Base-by-base conservation (phyloP, 1,140 invertebrate genomes). In the Neelides sp. region DNA sequence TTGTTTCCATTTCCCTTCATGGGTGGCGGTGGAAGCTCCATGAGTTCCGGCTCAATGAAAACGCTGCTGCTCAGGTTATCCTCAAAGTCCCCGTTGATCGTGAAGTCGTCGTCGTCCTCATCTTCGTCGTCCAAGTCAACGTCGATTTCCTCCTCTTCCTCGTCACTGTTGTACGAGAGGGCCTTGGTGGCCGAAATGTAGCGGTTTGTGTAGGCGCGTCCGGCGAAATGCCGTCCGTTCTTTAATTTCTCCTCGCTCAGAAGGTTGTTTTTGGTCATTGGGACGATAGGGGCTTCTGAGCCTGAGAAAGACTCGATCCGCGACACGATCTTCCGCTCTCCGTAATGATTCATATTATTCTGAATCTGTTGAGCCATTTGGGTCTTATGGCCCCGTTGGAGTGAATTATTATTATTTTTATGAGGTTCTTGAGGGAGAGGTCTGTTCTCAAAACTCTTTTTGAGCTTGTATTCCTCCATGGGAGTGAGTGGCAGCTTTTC, bases 11-110 rank as follows among this genome's bases (percentile, higher is more conserved):
- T n/a, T n/a, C n/a, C n/a, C n/a, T n/a, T n/a, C n/a, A n/a, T n/a
- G n/a, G n/a, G n/a, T n/a, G n/a, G n/a, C n/a, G n/a, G n/a, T n/a
- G n/a, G n/a, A n/a, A n/a, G n/a, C n/a, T n/a, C n/a, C n/a, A n/a
- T n/a, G 13, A 27, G 30, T 64, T 78, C 73, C 28, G 70, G 71
- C 52, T 77, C 75, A 23, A 50, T 57, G 27, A 54, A 54, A 4
- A 54, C 41, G 39, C 50, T 54, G 36, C 47, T 48, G 4, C 17
- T 30, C 35, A 39, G 48, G 23, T 62, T 45, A 19, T 57, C 50
- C 12, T 50, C 52, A 28, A 58, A 46, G 15, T 52, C 52, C 22
- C 55, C 47, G 37, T 55, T 45, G 22, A 37, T 30, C 17, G 48
- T 34, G 37, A 52, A 46, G 12, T 59, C 61, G 32, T 62, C 51